Conservation (phyloP, 2,888 invertebrate genomes). For the Drosophila leonis region DNA sequence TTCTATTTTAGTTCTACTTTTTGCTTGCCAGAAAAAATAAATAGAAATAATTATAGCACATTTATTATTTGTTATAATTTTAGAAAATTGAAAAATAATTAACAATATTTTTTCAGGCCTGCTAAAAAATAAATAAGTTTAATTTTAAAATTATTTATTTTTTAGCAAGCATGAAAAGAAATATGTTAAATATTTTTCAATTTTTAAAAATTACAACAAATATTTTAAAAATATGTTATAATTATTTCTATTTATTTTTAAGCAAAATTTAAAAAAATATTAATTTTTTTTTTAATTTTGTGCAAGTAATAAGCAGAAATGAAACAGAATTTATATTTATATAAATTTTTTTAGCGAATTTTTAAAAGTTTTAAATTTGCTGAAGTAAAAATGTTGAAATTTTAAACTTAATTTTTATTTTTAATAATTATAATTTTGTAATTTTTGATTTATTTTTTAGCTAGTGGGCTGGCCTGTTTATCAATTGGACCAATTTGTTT, state of each 20-base stretch:
- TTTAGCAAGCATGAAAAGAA: neutral
- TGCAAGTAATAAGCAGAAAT: neutral
- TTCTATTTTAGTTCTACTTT: neutral
- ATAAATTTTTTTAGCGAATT: neutral
- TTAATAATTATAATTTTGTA: neutral
- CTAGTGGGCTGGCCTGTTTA: slow-evolving; percentile 18
- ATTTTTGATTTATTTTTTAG: neutral
- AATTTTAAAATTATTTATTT: neutral
- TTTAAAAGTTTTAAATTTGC: neutral
- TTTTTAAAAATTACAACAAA: neutral
- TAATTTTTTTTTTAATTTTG: neutral
- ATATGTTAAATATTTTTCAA: neutral
- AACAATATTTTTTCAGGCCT: neutral
- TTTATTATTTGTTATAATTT: neutral
- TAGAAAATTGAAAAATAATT: neutral
- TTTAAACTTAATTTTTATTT: neutral
- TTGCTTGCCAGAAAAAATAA: neutral
- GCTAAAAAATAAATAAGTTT: neutral
- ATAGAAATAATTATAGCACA: neutral
- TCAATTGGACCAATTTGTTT: slow-evolving; percentile 39
- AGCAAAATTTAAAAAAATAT: neutral
- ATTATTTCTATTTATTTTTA: neutral
- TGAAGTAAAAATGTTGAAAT: neutral
- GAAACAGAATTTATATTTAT: neutral
- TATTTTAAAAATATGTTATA: neutral